Evolutionary conservation across 2,113 vertebrate species (phyloP), one percentile per base, ranked within the genome.

Genomic region (Amazona vittata): DNA sequence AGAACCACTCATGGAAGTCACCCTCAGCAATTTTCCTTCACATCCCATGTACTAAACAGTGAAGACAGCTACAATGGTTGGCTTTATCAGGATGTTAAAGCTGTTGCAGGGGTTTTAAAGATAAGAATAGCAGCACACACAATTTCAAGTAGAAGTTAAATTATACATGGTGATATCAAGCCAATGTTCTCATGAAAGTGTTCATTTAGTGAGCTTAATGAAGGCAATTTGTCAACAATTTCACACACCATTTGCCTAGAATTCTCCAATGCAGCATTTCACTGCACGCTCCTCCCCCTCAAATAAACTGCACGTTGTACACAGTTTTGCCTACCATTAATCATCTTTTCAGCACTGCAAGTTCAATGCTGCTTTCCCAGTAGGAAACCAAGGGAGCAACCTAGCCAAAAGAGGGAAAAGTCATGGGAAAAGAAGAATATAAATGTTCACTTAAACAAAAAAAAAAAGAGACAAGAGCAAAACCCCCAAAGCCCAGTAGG

Each of bases 151-250:
- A 92, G 78, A 93, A 93, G 83, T 90, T 86, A 52, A 29, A 83
- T 90, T 94, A 35, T 39, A 91, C 57, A 63, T 63, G 68, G 94
- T 60, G 91, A 96, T 97, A 93, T 71, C 69, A 96, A 96, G 93
- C 93, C 95, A 97, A 84, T 90, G 84, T 83, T 91, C 82, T 93
- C 95, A 25, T 89, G 83, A 97, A 97, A 96, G 88, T 75, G 82
- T 86, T 95, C 80, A 96, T 96, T 98, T 98, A 95, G 94, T 91
- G 96, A 95, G 70, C 88, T 97, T 98, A 98, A 98, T 98, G 97
- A 98, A 97, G 96, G 97, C 96, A 98, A 98, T 98, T 98, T 98
- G 98, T 98, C 98, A 98, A 96, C 98, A 98, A 98, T 98, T 98
- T 98, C 98, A 98, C 97, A 97, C 98, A 97, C 96, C 97, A 98